These are phyloP conservation scores for Formica selysi DNA, from an alignment of 1,140 invertebrate species.

Conservation along the genomic window DNA sequence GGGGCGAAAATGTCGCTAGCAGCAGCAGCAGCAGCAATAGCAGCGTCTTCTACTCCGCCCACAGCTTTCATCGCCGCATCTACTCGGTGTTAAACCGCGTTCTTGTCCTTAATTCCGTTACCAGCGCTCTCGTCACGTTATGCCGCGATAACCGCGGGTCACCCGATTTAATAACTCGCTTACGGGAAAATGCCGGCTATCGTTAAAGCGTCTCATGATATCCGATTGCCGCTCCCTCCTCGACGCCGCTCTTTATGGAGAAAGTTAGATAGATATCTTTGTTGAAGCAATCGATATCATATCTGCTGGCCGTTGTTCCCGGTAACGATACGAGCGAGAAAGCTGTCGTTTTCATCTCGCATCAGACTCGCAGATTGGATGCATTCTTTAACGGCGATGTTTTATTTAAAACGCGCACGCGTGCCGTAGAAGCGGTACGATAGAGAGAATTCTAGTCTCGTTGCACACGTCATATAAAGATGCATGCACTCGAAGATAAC, in stretches of 20 bases:
- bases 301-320: slow-evolving; percentile 40
- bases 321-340: slow-evolving; percentile 36
- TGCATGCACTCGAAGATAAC: slow-evolving; percentile 12
- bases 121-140: slow-evolving; percentile 59
- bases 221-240: slow-evolving; percentile 13
- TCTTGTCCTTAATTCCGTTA: slow-evolving; percentile 74
- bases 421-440: neutral
- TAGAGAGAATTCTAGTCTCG: neutral
- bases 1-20: slow-evolving; percentile 66
- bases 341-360: slow-evolving; percentile 12
- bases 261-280: slow-evolving; percentile 15
- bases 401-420: neutral
- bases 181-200: slow-evolving; percentile 45
- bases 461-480: neutral
- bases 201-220: slow-evolving; percentile 44
- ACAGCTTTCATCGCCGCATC: slow-evolving; percentile 29
- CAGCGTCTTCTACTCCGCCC: slow-evolving; percentile 11
- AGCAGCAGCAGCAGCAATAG: neutral
- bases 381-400: slow-evolving; percentile 7
- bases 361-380: neutral
- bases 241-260: neutral
- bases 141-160: slow-evolving; percentile 63
- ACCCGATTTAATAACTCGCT: slow-evolving; percentile 57
- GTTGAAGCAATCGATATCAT: slow-evolving; percentile 34
- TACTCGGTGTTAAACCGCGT: slow-evolving; percentile 57